Evolutionary conservation across 1,140 invertebrate genomes (phyloP).

Genomic region (Contarinia nasturtii): DNA sequence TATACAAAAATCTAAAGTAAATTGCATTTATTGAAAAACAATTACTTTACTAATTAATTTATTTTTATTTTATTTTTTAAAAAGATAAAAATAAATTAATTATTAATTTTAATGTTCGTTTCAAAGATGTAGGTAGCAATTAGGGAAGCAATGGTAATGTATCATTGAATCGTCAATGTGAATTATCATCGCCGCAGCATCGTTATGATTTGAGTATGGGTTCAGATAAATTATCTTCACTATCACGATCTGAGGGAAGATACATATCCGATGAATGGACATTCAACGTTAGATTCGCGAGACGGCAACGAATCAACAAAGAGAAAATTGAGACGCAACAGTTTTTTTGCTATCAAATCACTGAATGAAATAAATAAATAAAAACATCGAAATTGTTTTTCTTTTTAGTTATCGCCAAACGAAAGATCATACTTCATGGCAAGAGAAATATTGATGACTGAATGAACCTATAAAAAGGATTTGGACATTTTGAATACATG

Average conservation of each 20-base stretch:
- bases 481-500: constrained; percentile 74
- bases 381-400: too few species aligned
- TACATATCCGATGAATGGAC: neutral
- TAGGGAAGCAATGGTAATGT: constrained; percentile 24
- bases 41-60: too few species aligned
- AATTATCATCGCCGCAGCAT: constrained; percentile 11
- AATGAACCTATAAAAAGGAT: constrained; percentile 88
- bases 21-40: too few species aligned
- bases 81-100: too few species aligned
- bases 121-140: constrained; percentile 4
- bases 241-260: constrained; percentile 19
- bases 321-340: too few species aligned
- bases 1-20: too few species aligned
- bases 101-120: too few species aligned
- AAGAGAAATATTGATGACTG: constrained; percentile 89
- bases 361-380: too few species aligned
- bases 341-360: too few species aligned
- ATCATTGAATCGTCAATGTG: constrained; percentile 22
- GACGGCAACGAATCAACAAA: constrained; percentile 1
- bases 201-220: constrained; percentile 21
- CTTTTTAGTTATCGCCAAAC: constrained; percentile 38
- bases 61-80: too few species aligned
- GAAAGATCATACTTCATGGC: constrained; percentile 82
- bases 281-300: neutral
- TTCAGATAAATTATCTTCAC: constrained; percentile 21